These are phyloP conservation scores for Dasyornis broadbenti DNA, from an alignment of 2,113 vertebrate genomes.

Conservation along the genomic window DNA sequence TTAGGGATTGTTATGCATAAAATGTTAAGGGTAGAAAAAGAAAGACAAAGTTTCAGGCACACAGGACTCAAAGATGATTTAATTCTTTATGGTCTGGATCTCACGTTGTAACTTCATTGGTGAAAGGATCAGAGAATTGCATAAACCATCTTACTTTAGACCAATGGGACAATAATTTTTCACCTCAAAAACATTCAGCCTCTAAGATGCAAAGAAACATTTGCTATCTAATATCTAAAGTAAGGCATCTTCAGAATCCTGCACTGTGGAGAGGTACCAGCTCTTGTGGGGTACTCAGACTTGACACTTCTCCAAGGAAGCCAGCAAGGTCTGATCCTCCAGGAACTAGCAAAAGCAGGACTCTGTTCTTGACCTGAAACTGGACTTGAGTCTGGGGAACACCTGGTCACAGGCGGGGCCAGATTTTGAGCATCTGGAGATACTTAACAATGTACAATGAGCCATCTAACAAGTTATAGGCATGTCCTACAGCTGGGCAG, in stretches of 20 bases:
- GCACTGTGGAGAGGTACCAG: background rate
- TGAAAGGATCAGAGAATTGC: background rate
- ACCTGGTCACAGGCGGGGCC: background rate
- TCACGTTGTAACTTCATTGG: background rate
- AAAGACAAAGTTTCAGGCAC: background rate
- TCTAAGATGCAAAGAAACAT: background rate
- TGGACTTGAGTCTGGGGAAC: background rate
- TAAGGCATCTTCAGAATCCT: background rate
- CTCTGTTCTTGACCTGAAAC: background rate
- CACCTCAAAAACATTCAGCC: background rate
- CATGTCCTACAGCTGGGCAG: background rate
- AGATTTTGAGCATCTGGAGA: background rate
- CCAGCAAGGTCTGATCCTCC: background rate
- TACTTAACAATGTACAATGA: background rate
- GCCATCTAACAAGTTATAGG: background rate
- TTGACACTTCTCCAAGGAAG: background rate
- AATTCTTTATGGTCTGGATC: background rate
- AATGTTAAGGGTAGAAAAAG: background rate
- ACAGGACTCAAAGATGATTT: background rate
- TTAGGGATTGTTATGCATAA: background rate
- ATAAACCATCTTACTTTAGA: background rate
- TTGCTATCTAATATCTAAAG: background rate
- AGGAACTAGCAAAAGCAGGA: background rate
- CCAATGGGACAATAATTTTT: background rate
- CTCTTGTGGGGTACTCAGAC: background rate